Conservation (phyloP, 2,113 vertebrate genomes). For the Ameiurus melas region DNA sequence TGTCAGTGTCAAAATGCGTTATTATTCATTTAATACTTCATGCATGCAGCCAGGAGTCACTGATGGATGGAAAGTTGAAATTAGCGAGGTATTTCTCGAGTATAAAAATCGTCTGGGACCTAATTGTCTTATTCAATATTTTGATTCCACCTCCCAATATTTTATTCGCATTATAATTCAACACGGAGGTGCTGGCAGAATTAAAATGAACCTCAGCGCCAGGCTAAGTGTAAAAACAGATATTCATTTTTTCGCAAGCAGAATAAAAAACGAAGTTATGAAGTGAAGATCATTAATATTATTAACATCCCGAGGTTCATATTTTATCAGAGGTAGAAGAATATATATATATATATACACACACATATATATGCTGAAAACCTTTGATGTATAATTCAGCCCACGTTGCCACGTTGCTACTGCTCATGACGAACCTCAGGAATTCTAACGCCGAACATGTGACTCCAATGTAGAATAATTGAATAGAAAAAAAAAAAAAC, state of each 20-base stretch:
- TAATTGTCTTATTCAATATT: not conserved
- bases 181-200: not conserved
- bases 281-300: constrained; percentile 1
- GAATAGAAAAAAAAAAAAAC: not conserved
- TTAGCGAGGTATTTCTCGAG: not conserved
- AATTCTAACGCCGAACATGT: constrained; percentile 46
- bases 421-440: not conserved
- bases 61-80: not conserved
- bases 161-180: not conserved
- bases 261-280: not conserved
- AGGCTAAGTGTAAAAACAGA: not conserved
- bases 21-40: not conserved
- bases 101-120: not conserved
- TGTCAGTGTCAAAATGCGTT: not conserved
- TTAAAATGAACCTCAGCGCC: no score
- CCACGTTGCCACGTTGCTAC: not conserved
- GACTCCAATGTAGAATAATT: constrained; percentile 13
- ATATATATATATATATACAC: no score
- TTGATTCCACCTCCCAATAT: not conserved
- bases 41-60: not conserved
- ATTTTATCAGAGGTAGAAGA: not conserved
- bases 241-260: not conserved
- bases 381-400: constrained; percentile 12
- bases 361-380: not conserved
- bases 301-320: constrained; percentile 5